These are phyloP conservation scores for Netelia inedita DNA, from an alignment of 2,888 invertebrate species.

Conservation along the genomic window DNA sequence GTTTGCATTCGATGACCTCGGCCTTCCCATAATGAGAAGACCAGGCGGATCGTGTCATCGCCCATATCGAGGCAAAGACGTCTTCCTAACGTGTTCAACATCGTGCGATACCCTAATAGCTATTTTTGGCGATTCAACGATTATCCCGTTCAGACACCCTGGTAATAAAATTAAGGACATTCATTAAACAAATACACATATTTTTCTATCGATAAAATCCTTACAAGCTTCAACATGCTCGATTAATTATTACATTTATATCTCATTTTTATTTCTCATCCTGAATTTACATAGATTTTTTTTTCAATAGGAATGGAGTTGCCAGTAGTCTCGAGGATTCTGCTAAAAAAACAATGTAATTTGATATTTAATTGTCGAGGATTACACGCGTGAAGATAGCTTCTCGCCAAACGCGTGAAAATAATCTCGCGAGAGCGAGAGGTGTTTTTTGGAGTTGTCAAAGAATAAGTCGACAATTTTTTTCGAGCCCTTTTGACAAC, in stretches of 20 bases:
- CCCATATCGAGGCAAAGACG: conserved; percentile 60
- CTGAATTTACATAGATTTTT: too few species aligned
- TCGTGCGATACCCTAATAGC: conserved; percentile 27
- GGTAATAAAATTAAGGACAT: not conserved
- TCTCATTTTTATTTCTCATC: too few species aligned
- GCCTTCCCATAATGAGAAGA: conserved; percentile 75
- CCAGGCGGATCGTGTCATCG: conserved; percentile 58
- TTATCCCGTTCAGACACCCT: not conserved
- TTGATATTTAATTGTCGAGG: not conserved
- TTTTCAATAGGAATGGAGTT: too few species aligned
- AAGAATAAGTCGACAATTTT: conserved; percentile 52
- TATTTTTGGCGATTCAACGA: conserved; percentile 2
- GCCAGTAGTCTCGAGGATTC: too few species aligned
- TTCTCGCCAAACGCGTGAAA: conserved; percentile 56
- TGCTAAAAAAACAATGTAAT: not conserved
- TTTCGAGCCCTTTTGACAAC: conserved; percentile 18
- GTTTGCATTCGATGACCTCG: conserved; percentile 68
- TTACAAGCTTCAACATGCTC: too few species aligned
- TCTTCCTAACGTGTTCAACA: conserved; percentile 35
- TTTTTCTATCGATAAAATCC: too few species aligned
- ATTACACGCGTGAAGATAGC: conserved; percentile 47
- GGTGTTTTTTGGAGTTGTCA: conserved; percentile 55
- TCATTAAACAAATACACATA: too few species aligned
- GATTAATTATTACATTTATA: too few species aligned
- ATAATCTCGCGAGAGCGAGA: conserved; percentile 33